Evolutionary conservation across 2,888 invertebrate species (phyloP).

Genomic region (Troglohyphantes excavatus): DNA sequence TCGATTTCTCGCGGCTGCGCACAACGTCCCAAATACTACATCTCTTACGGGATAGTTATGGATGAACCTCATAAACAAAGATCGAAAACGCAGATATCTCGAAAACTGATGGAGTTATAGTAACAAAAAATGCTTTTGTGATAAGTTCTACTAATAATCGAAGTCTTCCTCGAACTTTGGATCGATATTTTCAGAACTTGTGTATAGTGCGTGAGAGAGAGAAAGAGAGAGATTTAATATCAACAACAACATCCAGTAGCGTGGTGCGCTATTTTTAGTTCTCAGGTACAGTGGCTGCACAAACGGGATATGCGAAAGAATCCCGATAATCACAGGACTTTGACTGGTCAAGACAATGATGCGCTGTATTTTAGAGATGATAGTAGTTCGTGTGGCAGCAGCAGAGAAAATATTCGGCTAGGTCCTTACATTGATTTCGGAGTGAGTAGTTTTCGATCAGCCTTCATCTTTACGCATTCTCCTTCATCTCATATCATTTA

Average conservation of each 20-base stretch:
- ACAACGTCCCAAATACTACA: conserved; percentile 18
- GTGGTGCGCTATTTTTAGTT: conserved; percentile 40
- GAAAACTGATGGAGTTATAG: neutral
- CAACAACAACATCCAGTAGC: conserved; percentile 55
- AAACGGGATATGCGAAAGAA: conserved; percentile 57
- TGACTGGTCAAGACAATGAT: conserved; percentile 70
- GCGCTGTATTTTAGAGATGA: conserved; percentile 74
- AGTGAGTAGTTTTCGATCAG: conserved; percentile 56
- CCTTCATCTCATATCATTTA: too few species aligned
- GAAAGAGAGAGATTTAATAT: neutral
- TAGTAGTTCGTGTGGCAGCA: conserved; percentile 63
- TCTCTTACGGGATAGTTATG: conserved; percentile 46
- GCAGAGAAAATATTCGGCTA: conserved; percentile 76
- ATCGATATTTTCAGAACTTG: neutral
- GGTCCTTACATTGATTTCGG: conserved; percentile 77
- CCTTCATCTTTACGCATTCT: too few species aligned
- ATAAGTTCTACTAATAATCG: too few species aligned
- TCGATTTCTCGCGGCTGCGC: conserved; percentile 35
- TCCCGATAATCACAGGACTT: conserved; percentile 57
- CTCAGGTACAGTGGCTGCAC: conserved; percentile 11
- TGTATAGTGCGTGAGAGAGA: neutral
- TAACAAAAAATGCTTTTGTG: too few species aligned
- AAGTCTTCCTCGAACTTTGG: conserved; percentile 6
- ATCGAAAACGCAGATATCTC: neutral
- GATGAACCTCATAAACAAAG: conserved; percentile 58